phyloP scores from a whole-genome alignment of 2,888 invertebrate genomes.

The Agrochola circellaris region DNA sequence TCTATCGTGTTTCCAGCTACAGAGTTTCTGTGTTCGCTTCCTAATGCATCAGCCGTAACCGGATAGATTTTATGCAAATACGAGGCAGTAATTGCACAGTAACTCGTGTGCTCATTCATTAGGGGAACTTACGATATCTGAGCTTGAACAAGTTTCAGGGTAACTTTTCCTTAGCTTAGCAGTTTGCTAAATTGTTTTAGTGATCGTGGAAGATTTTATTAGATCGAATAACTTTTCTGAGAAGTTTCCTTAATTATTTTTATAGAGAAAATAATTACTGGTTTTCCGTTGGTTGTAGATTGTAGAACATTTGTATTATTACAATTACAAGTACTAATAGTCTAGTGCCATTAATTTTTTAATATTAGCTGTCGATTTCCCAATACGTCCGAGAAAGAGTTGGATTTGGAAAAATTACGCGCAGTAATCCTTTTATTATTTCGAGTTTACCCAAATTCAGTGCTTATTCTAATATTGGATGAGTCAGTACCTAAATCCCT shows the following conservation, averaged over 20 bases:
- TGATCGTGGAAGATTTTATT: slow-evolving; percentile 45
- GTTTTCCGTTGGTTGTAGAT: not conserved
- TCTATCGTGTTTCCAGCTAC: slow-evolving; percentile 51
- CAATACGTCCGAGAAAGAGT: not conserved
- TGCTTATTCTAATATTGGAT: not conserved
- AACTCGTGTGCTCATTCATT: slow-evolving; percentile 81
- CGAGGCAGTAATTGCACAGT: slow-evolving; percentile 77
- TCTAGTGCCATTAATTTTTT: no score
- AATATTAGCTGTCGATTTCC: not conserved
- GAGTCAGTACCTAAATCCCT: not conserved
- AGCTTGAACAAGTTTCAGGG: slow-evolving; percentile 68
- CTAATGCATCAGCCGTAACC: slow-evolving; percentile 69
- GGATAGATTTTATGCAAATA: slow-evolving; percentile 80
- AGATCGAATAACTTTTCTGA: slow-evolving; percentile 34
- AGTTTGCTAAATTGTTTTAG: slow-evolving; percentile 59
- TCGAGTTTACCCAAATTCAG: not conserved
- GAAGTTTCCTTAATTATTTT: slow-evolving; percentile 1
- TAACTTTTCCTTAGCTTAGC: slow-evolving; percentile 50
- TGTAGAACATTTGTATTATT: not conserved
- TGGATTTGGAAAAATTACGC: not conserved
- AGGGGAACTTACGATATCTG: slow-evolving; percentile 69
- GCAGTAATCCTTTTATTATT: not conserved
- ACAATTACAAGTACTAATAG: not conserved
- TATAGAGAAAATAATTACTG: not conserved
- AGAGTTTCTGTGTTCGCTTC: slow-evolving; percentile 61